Percentiles rank a stretch among this genome's conserved stretches.
phyloP scores from a whole-genome alignment of 2,888 invertebrate species.

The Pyrgus malvae region DNA sequence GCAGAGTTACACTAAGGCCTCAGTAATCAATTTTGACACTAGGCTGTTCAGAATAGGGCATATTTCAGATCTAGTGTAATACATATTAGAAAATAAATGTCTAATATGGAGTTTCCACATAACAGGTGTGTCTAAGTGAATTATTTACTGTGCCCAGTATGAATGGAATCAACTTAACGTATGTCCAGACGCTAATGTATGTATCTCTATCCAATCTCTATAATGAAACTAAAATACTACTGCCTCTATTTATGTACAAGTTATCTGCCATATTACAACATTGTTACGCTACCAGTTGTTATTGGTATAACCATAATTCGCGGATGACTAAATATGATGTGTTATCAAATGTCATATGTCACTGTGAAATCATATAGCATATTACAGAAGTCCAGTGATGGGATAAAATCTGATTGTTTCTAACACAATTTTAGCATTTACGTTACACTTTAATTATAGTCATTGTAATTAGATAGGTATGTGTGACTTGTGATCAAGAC shows the following conservation, averaged over 20 bases:
- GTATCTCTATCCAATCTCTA: slow-evolving; percentile 20
- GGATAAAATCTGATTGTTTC: too few relatives aligned
- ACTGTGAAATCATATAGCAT: too few relatives aligned
- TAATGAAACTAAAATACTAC: slow-evolving; percentile 15
- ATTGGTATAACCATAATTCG: too few relatives aligned
- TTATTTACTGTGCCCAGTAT: slow-evolving; percentile 20
- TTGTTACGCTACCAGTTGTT: not conserved
- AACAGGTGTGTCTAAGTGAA: slow-evolving; percentile 22
- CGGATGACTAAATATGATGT: too few relatives aligned
- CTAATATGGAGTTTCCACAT: slow-evolving; percentile 17
- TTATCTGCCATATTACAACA: not conserved
- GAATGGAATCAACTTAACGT: slow-evolving; percentile 27
- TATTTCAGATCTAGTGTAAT: not conserved
- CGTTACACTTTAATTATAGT: too few relatives aligned
- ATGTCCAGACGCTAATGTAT: slow-evolving; percentile 18
- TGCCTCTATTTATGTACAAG: slow-evolving; percentile 5
- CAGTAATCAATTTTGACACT: slow-evolving; percentile 6
- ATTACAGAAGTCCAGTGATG: too few relatives aligned
- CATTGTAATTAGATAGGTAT: too few relatives aligned
- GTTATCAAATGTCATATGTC: too few relatives aligned
- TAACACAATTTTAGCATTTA: too few relatives aligned
- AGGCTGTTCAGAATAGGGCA: slow-evolving; percentile 5
- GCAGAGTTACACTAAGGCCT: too few relatives aligned
- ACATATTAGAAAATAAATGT: slow-evolving; percentile 8
- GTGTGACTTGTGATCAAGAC: too few relatives aligned